Evolutionary conservation across 2,888 invertebrate genomes (phyloP), one percentile per base, ranked within the genome.

Genomic region (Pristionchus arcanus): DNA sequence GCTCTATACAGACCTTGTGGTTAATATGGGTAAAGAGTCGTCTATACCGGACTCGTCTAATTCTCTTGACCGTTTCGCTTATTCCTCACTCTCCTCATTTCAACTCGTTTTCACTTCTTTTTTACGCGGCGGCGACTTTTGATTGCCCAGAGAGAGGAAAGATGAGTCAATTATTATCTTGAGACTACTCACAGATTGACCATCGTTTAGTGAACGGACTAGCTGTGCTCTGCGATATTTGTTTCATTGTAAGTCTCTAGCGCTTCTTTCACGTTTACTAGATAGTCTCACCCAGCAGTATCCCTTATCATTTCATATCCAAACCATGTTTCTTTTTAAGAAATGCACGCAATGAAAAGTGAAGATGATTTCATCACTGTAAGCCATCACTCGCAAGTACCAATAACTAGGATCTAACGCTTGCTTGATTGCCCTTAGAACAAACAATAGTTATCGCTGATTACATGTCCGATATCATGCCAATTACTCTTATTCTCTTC

Each of bases 131-230:
- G 55, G n/a, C 84, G 19, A 49, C 66, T 87, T 87, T 87, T 34
- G 42, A 28, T n/a, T 25, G 81, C 21, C 2, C n/a, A 21, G 21
- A 53, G 53, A n/a, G 49, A 13, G 28, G 49, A 49, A n/a, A 42
- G n/a, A 49, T 81, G 74, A 74, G 74, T 74, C 81, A 81, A 53
- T 81, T 81, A 81, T 81, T 81, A 81, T 81, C 49, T 49, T 81
- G 81, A n/a, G 81, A 28, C 74, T 74, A 81, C 81, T 81, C 81
- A 28, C 11, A 63, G n/a, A 21, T 63, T 19, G 63, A 4, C 74
- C 5, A 37, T 74, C 71, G 31, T 34, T 71, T 66, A 66, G 34
- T 71, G 63, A 63, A 63, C 63, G 63, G 63, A 37, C 37, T 0
- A 16, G 16, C 74, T 21, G 25, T 74, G 63, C 21, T 21, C 21